Percentiles rank a stretch among this genome's conserved stretches.
Conservation (phyloP, 2,113 vertebrate genomes). For the Tiliqua scincoides region DNA sequence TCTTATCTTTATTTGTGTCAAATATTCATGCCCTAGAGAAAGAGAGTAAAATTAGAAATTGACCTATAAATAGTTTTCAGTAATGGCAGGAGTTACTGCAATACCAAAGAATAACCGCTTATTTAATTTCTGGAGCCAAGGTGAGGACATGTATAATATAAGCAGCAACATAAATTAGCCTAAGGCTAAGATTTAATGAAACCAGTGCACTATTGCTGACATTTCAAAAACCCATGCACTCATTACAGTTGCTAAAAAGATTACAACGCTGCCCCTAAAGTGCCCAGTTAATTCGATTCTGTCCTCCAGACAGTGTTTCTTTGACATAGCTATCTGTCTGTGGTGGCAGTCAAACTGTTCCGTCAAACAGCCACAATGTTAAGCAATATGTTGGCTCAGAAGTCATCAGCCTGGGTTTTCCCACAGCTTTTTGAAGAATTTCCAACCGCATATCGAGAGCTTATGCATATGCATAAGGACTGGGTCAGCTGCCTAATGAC, state of each 20-base stretch:
- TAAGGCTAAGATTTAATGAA: background rate
- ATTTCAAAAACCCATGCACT: slow-evolving; percentile 5
- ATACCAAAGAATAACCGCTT: background rate
- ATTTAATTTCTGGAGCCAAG: slow-evolving; percentile 4
- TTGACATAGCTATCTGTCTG: background rate
- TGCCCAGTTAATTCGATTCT: background rate
- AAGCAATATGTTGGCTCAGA: background rate
- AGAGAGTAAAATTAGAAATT: background rate
- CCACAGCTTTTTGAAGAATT: background rate
- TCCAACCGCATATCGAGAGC: background rate
- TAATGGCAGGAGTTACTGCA: background rate
- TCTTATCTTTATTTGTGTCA: background rate
- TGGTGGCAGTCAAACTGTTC: background rate
- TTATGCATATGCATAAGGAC: background rate
- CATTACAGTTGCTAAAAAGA: background rate
- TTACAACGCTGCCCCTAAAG: background rate
- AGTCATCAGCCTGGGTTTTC: background rate
- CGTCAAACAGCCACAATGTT: background rate
- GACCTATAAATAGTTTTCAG: background rate
- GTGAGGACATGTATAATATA: background rate
- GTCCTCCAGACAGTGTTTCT: background rate
- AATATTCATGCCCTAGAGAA: background rate
- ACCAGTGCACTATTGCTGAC: slow-evolving; percentile 5
- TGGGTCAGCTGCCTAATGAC: background rate
- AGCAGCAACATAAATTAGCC: slow-evolving; percentile 7